phyloP scores from a whole-genome alignment of 2,797 vertebrate species.

The Notolepis coatsorum region DNA sequence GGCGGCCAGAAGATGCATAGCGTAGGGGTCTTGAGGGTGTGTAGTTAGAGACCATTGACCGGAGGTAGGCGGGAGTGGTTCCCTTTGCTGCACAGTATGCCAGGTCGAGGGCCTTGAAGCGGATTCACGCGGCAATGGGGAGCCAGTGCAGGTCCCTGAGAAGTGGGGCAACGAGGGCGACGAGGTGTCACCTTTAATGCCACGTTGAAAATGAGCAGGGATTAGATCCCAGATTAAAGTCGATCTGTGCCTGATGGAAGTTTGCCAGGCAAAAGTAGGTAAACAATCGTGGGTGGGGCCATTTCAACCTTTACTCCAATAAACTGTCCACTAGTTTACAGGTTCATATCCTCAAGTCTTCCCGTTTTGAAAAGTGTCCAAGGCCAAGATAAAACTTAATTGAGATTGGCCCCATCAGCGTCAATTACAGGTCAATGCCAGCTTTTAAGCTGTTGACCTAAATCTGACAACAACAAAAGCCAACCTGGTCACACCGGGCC shows the following conservation, averaged over 20 bases:
- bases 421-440: slow-evolving; percentile 71
- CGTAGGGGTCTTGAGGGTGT: too few species aligned
- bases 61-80: too few species aligned
- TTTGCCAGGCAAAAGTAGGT: slow-evolving; percentile 17
- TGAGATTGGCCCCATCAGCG: slow-evolving; percentile 50
- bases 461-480: slow-evolving; percentile 78
- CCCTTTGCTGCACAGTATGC: too few species aligned
- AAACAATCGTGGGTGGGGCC: slow-evolving; percentile 29
- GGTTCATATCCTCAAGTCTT: not conserved
- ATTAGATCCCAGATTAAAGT: slow-evolving; percentile 59
- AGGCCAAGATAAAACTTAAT: slow-evolving; percentile 25
- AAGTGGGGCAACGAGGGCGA: too few species aligned
- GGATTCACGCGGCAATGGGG: too few species aligned
- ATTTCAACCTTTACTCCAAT: slow-evolving; percentile 26
- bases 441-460: slow-evolving; percentile 76
- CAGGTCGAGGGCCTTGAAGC: too few species aligned
- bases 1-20: too few species aligned
- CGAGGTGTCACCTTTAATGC: slow-evolving; percentile 54
- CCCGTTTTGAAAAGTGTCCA: not conserved
- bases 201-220: slow-evolving; percentile 61
- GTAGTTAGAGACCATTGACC: too few species aligned
- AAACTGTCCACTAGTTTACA: not conserved
- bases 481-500: slow-evolving; percentile 74
- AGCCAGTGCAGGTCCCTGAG: too few species aligned
- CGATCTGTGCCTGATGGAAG: slow-evolving; percentile 39